phyloP scores from a whole-genome alignment of 2,113 vertebrate genomes.

The Stigmatopora nigra region DNA sequence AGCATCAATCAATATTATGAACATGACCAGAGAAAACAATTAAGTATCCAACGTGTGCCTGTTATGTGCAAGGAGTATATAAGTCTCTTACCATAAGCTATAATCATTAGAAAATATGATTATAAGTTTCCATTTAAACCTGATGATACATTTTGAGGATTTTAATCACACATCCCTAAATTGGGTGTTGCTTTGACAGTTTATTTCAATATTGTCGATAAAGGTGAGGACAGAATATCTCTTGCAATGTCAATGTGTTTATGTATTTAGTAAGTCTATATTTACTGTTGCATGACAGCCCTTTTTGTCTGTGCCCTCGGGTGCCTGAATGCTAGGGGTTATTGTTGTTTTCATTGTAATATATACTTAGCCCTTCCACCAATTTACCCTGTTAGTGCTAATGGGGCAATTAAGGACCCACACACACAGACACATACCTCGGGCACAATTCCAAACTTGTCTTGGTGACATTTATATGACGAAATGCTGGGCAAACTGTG shows the following conservation, averaged over 20 bases:
- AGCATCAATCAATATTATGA: background rate
- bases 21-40: background rate
- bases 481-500: constrained; percentile 51
- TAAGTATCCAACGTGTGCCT: background rate
- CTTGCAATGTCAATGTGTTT: background rate
- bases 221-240: background rate
- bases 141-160: too few relatives aligned
- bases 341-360: constrained; percentile 68
- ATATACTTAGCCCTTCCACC: constrained; percentile 65
- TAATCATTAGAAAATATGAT: background rate
- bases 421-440: constrained; percentile 28
- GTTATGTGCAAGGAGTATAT: background rate
- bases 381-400: constrained; percentile 68
- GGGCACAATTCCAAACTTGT: constrained; percentile 61
- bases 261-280: background rate
- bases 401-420: constrained; percentile 65
- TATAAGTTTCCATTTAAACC: too few relatives aligned
- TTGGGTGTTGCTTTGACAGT: background rate
- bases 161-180: background rate
- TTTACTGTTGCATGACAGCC: background rate
- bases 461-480: constrained; percentile 68
- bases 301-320: constrained; percentile 45
- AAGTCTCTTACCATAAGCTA: background rate
- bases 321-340: constrained; percentile 60
- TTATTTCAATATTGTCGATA: constrained; percentile 3